Conservation (phyloP, 2,888 invertebrate species). For the Apotomis betuletana region DNA sequence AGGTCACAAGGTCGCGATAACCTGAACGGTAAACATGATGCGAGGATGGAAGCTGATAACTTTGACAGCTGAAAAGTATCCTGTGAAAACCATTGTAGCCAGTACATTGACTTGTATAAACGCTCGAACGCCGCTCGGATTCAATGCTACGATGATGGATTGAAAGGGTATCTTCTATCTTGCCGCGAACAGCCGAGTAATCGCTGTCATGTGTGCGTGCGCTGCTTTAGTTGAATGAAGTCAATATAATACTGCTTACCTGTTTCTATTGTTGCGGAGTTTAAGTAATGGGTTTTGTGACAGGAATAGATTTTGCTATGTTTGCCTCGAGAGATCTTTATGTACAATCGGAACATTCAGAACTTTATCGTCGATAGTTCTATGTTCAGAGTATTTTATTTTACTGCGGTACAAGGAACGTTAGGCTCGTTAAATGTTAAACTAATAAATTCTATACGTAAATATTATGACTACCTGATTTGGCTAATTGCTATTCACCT, state of each 20-base stretch:
- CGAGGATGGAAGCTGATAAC: constrained; percentile 15
- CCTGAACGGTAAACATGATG: constrained; percentile 52
- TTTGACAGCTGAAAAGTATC: constrained; percentile 14
- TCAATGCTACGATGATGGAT: background rate
- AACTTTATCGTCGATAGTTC: background rate
- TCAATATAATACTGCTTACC: background rate
- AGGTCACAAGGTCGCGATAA: constrained; percentile 74
- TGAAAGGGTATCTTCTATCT: background rate
- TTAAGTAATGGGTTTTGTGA: constrained; percentile 2
- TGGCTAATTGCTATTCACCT: too few species aligned
- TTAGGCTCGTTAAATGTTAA: too few species aligned
- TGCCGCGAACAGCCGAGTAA: background rate
- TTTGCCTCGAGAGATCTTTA: background rate
- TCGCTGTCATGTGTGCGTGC: constrained; percentile 13
- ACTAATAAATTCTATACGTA: too few species aligned
- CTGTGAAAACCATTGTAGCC: constrained; percentile 7
- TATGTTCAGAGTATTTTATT: background rate
- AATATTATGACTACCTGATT: too few species aligned
- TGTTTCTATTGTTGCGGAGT: constrained; percentile 1
- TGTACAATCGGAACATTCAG: background rate
- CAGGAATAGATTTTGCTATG: background rate
- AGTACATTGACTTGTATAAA: background rate
- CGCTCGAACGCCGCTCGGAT: background rate
- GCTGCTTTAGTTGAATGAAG: constrained; percentile 15
- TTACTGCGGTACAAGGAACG: too few species aligned